Evolutionary conservation across 2,888 invertebrate genomes (phyloP), one percentile per base, ranked within the genome.

Genomic region (Yponomeuta evonymella): DNA sequence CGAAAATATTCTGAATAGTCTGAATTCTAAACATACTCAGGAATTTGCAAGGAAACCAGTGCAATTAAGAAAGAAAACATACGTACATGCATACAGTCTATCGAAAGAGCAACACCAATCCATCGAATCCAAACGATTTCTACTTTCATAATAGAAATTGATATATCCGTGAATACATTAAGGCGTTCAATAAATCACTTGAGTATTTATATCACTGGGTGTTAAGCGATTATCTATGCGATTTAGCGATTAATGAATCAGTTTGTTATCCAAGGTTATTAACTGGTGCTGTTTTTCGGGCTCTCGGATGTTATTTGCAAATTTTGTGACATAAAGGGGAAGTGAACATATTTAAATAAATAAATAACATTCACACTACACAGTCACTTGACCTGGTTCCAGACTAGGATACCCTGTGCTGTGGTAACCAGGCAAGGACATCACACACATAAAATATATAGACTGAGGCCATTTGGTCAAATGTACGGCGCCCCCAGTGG

Each of bases 241-340:
- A 58, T 15, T 12, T 2, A 58, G 1, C 5, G 51, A 58, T 10
- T 58, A 1, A 51, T 51, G 1, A 51, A 51, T 11, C 51, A 3
- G 4, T 51, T 58, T 58, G 15, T 4, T 58, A 15, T 5, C 51
- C 15, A 58, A 58, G 51, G 51, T 58, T 12, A 12, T 58, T 15
- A 58, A 58, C 15, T 58, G 3, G 51, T 43, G 43, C 36, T 5
- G 36, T 36, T 43, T 43, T 43, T 43, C 6, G 1, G 43, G 43
- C 43, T 43, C 43, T 43, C 6, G 6, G 1, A 73, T 78, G 77
- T 76, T 76, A 76, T 23, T 23, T 23, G 23, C 23, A 23, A 23
- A 23, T 23, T 23, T 0, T 23, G 23, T 23, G 23, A 23, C 23
- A 23, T 23, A 23, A 23, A 0, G 0, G 23, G 23, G 23, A 23